Base-by-base conservation (phyloP, 2,888 invertebrate genomes). In the Enoplolaimus lenunculus region DNA sequence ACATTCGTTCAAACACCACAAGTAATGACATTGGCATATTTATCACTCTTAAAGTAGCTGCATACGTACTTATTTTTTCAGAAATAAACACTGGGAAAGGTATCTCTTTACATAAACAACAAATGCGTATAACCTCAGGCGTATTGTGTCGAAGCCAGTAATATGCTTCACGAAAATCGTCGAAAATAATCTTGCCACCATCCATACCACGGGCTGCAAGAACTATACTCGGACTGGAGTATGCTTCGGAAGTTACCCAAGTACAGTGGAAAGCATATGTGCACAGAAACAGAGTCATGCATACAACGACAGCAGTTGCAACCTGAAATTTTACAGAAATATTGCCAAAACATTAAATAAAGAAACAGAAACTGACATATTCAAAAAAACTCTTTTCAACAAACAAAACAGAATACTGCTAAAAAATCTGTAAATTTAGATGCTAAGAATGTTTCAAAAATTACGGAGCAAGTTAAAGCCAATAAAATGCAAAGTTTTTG, bases 201-300 rank as follows among this genome's bases (percentile, higher is more conserved):
- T 93, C 86, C 84, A 88, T 85, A 83, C 92, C 85, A 60, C 88
- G 83, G 3, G 88, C 88, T 7, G 88, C 87, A 2, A 87, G 79
- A 0, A 86, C 86, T 26, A 65, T 70, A 33, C 93, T 93, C 0
- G 97, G 97, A 59, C 93, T 93, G 77, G 93, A 93, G 86, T 98
- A 98, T 0, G 97, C 97, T 84, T 97, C 95, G 0, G 93, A 92
- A 60, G 97, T 95, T 30, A 97, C 97, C 95, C 95, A 97, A 57
- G 93, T 94, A 82, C 95, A 97, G 84, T 98, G 97, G 82, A 91
- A 87, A 74, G 92, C 93, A 83, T 97, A 98, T 57, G 91, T 90
- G 59, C 84, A 76, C 68, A 97, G 86, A 81, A 95, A 72, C 26
- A 73, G 68, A 0, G 72, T 59, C 34, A 79, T 33, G 75, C 93